Percentiles rank a stretch among this genome's conserved stretches.
Evolutionary conservation across 2,888 invertebrate species (phyloP).

Genomic region (Diarsia rubi): DNA sequence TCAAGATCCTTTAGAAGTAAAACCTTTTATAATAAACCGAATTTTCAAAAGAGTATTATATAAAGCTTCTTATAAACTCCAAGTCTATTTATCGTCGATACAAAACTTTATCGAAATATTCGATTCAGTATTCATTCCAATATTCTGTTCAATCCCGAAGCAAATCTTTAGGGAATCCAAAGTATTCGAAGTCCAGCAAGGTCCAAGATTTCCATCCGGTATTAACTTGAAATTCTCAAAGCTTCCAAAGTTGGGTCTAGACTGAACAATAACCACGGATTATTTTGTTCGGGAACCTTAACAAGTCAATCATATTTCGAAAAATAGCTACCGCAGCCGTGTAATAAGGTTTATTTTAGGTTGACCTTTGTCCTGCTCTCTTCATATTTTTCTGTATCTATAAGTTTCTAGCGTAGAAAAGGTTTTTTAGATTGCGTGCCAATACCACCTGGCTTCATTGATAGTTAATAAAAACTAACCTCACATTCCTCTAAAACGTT

Average conservation of each 20-base stretch:
- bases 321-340: conserved; percentile 3
- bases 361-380: neutral
- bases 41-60: conserved; percentile 32
- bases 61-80: conserved; percentile 24
- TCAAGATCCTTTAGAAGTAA: neutral
- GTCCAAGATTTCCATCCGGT: conserved; percentile 71
- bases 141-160: conserved; percentile 71
- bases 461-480: neutral
- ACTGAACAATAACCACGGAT: conserved; percentile 56
- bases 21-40: neutral
- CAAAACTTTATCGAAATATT: conserved; percentile 62
- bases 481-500: neutral
- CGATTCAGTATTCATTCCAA: conserved; percentile 74
- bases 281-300: conserved; percentile 30
- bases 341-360: conserved; percentile 9
- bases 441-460: neutral
- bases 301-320: conserved; percentile 39
- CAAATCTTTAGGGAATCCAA: conserved; percentile 77
- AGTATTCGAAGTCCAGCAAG: conserved; percentile 72
- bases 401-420: neutral
- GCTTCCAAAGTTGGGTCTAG: conserved; percentile 54
- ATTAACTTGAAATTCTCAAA: conserved; percentile 56
- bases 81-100: conserved; percentile 25
- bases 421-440: conserved; percentile 1
- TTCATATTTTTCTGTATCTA: neutral